These are phyloP conservation scores for pig (Sus scrofa) DNA, from an alignment of 2,113 vertebrate species.

Conservation along the genomic window DNA sequence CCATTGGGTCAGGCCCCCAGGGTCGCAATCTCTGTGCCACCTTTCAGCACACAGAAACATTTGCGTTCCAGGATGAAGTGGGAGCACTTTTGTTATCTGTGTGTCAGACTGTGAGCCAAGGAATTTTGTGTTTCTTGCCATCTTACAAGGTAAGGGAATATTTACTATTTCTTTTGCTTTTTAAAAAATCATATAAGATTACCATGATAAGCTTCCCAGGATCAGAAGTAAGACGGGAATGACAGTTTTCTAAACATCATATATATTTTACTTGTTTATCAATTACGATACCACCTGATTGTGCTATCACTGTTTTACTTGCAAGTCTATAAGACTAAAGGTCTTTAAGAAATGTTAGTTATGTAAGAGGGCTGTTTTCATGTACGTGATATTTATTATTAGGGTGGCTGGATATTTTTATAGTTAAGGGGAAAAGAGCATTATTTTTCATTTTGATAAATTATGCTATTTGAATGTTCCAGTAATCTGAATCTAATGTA, in stretches of 20 bases:
- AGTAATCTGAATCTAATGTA: conserved; percentile 51
- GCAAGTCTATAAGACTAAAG: conserved; percentile 20
- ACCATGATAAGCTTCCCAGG: neutral
- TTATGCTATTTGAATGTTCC: conserved; percentile 40
- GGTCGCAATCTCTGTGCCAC: conserved; percentile 94
- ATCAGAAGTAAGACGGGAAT: neutral
- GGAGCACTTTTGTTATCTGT: conserved; percentile 93
- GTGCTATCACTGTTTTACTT: conserved; percentile 17
- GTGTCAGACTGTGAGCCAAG: conserved; percentile 92
- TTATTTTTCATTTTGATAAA: conserved; percentile 42
- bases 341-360: conserved; percentile 23
- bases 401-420: conserved; percentile 34
- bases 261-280: conserved; percentile 51
- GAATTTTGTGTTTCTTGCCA: conserved; percentile 96
- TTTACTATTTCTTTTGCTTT: neutral
- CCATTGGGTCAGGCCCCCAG: conserved; percentile 93
- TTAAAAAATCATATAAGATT: conserved; percentile 22
- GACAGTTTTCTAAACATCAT: neutral
- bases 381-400: conserved; percentile 45
- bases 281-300: neutral
- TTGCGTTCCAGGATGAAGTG: conserved; percentile 96
- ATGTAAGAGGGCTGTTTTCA: neutral
- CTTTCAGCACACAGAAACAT: conserved; percentile 96
- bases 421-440: conserved; percentile 7
- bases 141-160: conserved; percentile 95